Evolutionary conservation across 2,797 vertebrate genomes (phyloP), one percentile per base, ranked within the genome.

Genomic region (Dromococcyx pavoninus): DNA sequence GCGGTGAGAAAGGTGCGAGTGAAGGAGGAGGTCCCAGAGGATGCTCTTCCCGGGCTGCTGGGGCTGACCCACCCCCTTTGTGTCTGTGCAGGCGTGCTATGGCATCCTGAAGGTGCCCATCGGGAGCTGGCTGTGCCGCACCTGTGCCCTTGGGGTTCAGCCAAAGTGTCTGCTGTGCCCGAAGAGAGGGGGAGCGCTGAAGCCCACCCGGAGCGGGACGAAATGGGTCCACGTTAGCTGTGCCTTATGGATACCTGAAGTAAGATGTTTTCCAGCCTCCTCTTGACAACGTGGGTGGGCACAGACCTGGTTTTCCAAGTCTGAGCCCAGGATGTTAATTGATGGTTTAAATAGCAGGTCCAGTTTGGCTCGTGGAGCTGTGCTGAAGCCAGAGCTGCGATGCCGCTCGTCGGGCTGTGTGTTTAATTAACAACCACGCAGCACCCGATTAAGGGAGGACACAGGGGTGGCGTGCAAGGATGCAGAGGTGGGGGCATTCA

Each of bases 161-260:
- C 98, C 99, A 51, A 99, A 99, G 97, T 99, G 99, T 98, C 98
- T 99, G 90, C 99, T 99, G 84, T 99, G 99, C 95, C 99, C 99
- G 81, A 99, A 99, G 97, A 98, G 99, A 95, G 99, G 99, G 22
- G 99, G 99, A 80, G 99, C 99, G 39, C 98, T 99, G 95, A 99
- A 99, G 93, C 99, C 99, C 94, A 99, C 99, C 71, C 98, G 99
- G 82, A 99, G 99, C 91, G 99, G 99, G 97, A 99, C 99, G 18
- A 99, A 99, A 96, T 99, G 99, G 99, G 98, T 99, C 98, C 99
- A 99, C 56, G 99, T 99, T 97, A 99, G 99, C 98, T 99, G 99
- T 98, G 99, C 99, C 98, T 99, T 99, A 98, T 99, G 99, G 99
- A 99, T 99, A 97, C 99, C 99, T 50, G 99, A 99, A 98, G 99